A percentile compares a stretch with the other conserved stretches of the same genome.
phyloP scores from a whole-genome alignment of 2,888 invertebrate genomes.

The Phortica magna region DNA sequence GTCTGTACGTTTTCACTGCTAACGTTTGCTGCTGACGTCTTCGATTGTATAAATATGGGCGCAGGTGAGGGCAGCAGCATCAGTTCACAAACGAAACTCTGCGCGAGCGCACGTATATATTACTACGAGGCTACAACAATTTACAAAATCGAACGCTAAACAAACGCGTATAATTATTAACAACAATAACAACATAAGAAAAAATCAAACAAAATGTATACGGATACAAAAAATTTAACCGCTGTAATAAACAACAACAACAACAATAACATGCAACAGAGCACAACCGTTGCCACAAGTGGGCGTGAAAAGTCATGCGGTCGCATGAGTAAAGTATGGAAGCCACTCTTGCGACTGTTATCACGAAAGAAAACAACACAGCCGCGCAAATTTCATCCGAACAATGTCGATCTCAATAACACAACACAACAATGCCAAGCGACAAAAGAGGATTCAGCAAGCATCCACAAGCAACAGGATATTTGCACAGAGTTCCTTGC shows the following conservation, averaged over 20 bases:
- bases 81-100: slow-evolving; percentile 75
- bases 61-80: slow-evolving; percentile 74
- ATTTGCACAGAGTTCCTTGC: not conserved
- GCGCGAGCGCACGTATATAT: slow-evolving; percentile 65
- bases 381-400: slow-evolving; percentile 57
- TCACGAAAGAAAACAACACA: slow-evolving; percentile 50
- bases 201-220: slow-evolving; percentile 64
- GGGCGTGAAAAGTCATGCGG: slow-evolving; percentile 49
- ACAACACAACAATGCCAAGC: slow-evolving; percentile 55
- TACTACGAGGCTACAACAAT: not conserved
- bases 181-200: slow-evolving; percentile 41
- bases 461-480: slow-evolving; percentile 23
- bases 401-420: slow-evolving; percentile 65
- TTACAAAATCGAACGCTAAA: slow-evolving; percentile 10
- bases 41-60: slow-evolving; percentile 74
- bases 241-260: slow-evolving; percentile 49
- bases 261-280: slow-evolving; percentile 38
- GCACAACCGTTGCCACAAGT: slow-evolving; percentile 34
- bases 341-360: slow-evolving; percentile 70
- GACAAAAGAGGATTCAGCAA: slow-evolving; percentile 50
- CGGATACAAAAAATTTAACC: slow-evolving; percentile 74
- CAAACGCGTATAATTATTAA: slow-evolving; percentile 58
- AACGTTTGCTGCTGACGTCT: slow-evolving; percentile 51
- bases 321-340: slow-evolving; percentile 72
- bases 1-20: slow-evolving; percentile 67